phyloP scores from a whole-genome alignment of 2,888 invertebrate genomes.

The Hymenopus coronatus region DNA sequence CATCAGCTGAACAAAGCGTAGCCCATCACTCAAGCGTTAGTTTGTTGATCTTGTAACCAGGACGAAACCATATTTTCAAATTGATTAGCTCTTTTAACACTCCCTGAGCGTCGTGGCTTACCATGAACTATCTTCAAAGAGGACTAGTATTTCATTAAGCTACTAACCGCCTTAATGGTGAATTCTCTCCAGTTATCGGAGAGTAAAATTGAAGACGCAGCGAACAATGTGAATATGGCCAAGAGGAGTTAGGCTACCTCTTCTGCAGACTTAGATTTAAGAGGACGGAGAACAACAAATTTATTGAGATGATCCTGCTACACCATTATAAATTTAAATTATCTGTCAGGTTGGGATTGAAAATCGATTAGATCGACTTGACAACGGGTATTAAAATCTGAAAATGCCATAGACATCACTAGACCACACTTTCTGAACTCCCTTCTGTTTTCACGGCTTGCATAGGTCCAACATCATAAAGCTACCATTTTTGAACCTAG shows the following conservation, averaged over 20 bases:
- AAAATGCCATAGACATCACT: slow-evolving; percentile 37
- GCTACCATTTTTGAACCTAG: slow-evolving; percentile 39
- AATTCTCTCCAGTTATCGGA: slow-evolving; percentile 17
- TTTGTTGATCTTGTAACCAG: not conserved
- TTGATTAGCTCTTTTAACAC: slow-evolving; percentile 6
- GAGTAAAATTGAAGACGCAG: slow-evolving; percentile 36
- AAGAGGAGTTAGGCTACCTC: slow-evolving; percentile 43
- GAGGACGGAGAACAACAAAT: slow-evolving; percentile 43
- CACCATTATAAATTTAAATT: slow-evolving; percentile 11
- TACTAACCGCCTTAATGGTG: not conserved
- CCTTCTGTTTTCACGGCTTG: slow-evolving; percentile 35
- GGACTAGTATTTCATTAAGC: not conserved
- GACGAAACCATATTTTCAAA: not conserved
- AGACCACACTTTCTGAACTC: slow-evolving; percentile 40
- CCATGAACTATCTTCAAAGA: slow-evolving; percentile 1
- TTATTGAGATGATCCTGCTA: slow-evolving; percentile 46
- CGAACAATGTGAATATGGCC: slow-evolving; percentile 42
- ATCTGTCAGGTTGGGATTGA: no score
- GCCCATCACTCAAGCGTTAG: not conserved
- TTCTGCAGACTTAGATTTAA: slow-evolving; percentile 41
- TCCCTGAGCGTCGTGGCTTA: not conserved
- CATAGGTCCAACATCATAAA: no score
- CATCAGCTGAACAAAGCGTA: no score
- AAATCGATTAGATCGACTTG: slow-evolving; percentile 39
- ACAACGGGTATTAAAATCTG: slow-evolving; percentile 36